Evolutionary conservation across 1,140 invertebrate genomes (phyloP).

Genomic region (Ladona fulva): DNA sequence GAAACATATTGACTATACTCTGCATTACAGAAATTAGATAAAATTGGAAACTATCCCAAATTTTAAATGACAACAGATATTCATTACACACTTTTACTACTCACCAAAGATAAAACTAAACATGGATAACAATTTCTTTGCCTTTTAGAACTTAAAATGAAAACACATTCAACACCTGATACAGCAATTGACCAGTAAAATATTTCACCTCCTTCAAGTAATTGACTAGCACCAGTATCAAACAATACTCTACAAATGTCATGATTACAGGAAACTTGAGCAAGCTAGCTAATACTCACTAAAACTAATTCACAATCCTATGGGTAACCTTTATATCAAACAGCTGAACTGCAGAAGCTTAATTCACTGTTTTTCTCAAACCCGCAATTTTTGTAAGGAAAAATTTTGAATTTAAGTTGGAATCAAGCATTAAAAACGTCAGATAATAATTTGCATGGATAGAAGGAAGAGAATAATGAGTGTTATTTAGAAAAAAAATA

Average conservation of each 20-base stretch:
- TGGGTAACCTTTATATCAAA: neutral
- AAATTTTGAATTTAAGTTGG: neutral
- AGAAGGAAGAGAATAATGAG: neutral
- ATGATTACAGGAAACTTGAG: constrained; percentile 1
- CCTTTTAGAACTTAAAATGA: neutral
- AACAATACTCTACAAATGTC: neutral
- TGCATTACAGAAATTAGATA: too few species aligned
- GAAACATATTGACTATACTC: too few species aligned
- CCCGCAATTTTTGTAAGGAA: too few species aligned
- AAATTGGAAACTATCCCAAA: too few species aligned
- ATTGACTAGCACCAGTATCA: constrained; percentile 1
- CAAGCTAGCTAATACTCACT: neutral
- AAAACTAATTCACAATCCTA: neutral
- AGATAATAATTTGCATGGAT: neutral
- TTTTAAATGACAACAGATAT: too few species aligned
- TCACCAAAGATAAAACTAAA: neutral
- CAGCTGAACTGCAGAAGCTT: neutral
- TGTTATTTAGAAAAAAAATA: neutral
- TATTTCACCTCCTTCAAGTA: neutral
- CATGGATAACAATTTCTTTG: neutral
- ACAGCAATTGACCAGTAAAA: neutral
- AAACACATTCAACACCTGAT: neutral
- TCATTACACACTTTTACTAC: neutral
- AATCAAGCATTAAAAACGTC: neutral
- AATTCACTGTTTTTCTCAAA: neutral